These are phyloP conservation scores for Takifugu ocellatus DNA, from an alignment of 2,797 vertebrate species.

Conservation along the genomic window DNA sequence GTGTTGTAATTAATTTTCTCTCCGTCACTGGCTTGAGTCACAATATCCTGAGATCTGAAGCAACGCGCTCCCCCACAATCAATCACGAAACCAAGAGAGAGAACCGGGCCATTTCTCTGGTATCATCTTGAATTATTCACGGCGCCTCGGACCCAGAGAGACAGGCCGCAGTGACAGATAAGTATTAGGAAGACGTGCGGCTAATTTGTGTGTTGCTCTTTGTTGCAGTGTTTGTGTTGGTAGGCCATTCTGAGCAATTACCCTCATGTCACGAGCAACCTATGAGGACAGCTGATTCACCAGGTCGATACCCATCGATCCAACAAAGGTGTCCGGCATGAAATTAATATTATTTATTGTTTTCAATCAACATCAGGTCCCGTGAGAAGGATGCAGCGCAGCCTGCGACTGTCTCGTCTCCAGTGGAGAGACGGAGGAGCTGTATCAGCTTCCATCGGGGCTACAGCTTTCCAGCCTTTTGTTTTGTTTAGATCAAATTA, in stretches of 20 bases:
- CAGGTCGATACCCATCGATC: conserved; percentile 65
- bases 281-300: conserved; percentile 64
- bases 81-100: conserved; percentile 53
- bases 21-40: conserved; percentile 63
- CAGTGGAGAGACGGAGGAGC: conserved; percentile 28
- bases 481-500: conserved; percentile 81
- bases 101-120: conserved; percentile 35
- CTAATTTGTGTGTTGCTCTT: conserved; percentile 51
- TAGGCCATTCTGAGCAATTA: conserved; percentile 44
- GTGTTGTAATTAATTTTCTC: conserved; percentile 77
- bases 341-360: conserved; percentile 79
- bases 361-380: conserved; percentile 65
- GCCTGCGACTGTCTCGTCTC: conserved; percentile 47
- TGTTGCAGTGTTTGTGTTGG: conserved; percentile 20
- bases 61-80: conserved; percentile 54
- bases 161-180: conserved; percentile 29
- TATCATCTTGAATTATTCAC: conserved; percentile 59
- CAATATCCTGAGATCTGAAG: conserved; percentile 67
- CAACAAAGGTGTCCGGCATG: conserved; percentile 60
- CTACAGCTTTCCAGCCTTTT: conserved; percentile 74
- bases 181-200: conserved; percentile 48
- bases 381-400: conserved; percentile 46
- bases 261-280: conserved; percentile 34
- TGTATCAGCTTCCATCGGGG: conserved; percentile 76
- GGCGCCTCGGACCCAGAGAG: conserved; percentile 32